These are phyloP conservation scores for Vanacampus margaritifer DNA, from an alignment of 2,113 vertebrate genomes.

Conservation along the genomic window DNA sequence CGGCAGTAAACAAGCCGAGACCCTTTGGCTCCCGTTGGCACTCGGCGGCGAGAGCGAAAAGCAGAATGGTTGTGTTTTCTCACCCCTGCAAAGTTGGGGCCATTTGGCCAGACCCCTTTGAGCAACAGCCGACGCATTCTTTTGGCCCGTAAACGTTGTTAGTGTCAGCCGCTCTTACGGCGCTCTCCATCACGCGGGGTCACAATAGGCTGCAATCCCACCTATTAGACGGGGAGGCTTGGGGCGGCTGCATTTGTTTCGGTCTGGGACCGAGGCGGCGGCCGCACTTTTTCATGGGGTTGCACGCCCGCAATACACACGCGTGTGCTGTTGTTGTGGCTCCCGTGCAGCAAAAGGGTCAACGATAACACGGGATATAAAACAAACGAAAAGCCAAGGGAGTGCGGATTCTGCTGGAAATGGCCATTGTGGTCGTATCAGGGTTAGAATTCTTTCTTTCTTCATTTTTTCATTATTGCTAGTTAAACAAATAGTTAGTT, in stretches of 20 bases:
- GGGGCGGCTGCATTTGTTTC: conserved; percentile 37
- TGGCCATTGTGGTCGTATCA: neutral
- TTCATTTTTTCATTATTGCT: no score
- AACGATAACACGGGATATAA: neutral
- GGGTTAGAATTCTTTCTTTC: no score
- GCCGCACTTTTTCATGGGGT: conserved; percentile 22
- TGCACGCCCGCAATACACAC: conserved; percentile 12
- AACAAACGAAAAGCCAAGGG: neutral
- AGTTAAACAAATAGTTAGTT: no score
- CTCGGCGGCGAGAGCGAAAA: conserved; percentile 44
- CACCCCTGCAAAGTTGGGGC: conserved; percentile 38
- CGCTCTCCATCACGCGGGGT: conserved; percentile 71
- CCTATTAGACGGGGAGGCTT: conserved; percentile 45
- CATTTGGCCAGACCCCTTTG: conserved; percentile 24
- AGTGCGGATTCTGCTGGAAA: neutral
- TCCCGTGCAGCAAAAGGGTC: neutral
- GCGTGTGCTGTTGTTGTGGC: conserved; percentile 9
- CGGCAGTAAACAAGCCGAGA: conserved; percentile 65
- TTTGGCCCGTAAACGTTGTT: conserved; percentile 63
- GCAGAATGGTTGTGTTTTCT: conserved; percentile 44
- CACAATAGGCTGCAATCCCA: conserved; percentile 63
- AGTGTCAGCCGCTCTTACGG: conserved; percentile 58
- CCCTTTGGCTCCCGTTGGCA: conserved; percentile 45
- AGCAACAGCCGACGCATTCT: conserved; percentile 51
- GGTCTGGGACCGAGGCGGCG: conserved; percentile 27